phyloP scores from a whole-genome alignment of 1,140 invertebrate species.

The Drosophila paulistorum region DNA sequence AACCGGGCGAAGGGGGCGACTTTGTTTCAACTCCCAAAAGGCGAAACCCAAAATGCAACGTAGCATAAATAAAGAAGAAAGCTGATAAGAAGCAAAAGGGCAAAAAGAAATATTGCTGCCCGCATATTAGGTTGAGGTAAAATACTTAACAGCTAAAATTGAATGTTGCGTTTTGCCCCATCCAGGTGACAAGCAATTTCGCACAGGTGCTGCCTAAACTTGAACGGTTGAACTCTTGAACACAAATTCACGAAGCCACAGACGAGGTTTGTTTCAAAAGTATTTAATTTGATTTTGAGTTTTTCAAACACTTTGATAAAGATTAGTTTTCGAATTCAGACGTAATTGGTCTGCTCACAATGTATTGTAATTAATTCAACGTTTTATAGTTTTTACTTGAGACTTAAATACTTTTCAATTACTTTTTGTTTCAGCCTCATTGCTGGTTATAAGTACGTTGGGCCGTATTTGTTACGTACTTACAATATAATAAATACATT shows the following conservation, averaged over 20 bases:
- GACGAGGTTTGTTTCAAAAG: conserved; percentile 3
- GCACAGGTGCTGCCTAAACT: conserved; percentile 61
- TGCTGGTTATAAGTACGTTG: no score
- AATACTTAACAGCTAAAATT: conserved; percentile 61
- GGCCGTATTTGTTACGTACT: no score
- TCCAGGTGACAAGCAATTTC: conserved; percentile 71
- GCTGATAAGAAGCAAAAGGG: conserved; percentile 66
- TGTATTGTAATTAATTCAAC: no score
- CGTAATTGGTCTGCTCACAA: no score
- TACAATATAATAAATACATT: no score
- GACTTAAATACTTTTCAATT: no score
- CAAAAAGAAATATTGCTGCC: conserved; percentile 64
- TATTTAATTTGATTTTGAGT: no score
- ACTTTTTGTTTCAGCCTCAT: no score
- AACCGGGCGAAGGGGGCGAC: no score
- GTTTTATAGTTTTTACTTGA: no score
- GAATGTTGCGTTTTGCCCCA: conserved; percentile 60
- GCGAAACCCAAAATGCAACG: conserved; percentile 62
- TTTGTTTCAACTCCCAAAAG: conserved; percentile 13
- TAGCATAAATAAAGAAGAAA: conserved; percentile 76
- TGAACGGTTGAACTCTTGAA: conserved; percentile 20
- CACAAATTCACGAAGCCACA: conserved; percentile 19
- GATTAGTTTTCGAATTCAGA: no score
- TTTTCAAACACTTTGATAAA: no score
- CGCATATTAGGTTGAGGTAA: conserved; percentile 54